These are phyloP conservation scores for Sicus ferrugineus DNA, from an alignment of 2,888 invertebrate species.

Conservation along the genomic window DNA sequence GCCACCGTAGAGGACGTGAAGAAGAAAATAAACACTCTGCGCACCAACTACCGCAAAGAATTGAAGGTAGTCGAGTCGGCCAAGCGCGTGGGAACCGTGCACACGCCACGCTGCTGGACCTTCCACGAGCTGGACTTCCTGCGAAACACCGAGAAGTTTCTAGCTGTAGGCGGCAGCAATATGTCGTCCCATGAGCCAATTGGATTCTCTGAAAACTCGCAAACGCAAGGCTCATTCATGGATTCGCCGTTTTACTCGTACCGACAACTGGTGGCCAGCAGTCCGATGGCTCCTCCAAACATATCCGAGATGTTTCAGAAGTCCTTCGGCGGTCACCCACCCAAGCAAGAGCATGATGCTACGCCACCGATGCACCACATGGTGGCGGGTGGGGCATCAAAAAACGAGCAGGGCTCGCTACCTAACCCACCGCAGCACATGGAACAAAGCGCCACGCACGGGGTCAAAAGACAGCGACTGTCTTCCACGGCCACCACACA, in stretches of 20 bases:
- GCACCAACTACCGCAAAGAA: slow-evolving; percentile 61
- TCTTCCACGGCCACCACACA: slow-evolving; percentile 16
- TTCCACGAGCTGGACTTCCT: slow-evolving; percentile 58
- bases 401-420: background rate
- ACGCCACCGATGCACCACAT: slow-evolving; percentile 38
- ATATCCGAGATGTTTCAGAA: slow-evolving; percentile 59
- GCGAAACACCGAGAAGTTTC: slow-evolving; percentile 57
- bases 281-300: slow-evolving; percentile 49
- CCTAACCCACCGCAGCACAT: slow-evolving; percentile 1
- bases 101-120: slow-evolving; percentile 59
- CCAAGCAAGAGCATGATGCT: slow-evolving; percentile 47
- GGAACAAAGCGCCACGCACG: background rate
- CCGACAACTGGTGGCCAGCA: slow-evolving; percentile 37
- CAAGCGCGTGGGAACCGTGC: slow-evolving; percentile 51
- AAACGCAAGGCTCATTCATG: slow-evolving; percentile 46
- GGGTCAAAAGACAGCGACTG: slow-evolving; percentile 24
- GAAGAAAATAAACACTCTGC: slow-evolving; percentile 60
- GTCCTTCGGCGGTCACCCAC: slow-evolving; percentile 50
- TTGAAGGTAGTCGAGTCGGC: slow-evolving; percentile 58
- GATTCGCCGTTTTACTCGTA: slow-evolving; percentile 47
- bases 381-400: background rate
- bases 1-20: slow-evolving; percentile 62
- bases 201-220: slow-evolving; percentile 52
- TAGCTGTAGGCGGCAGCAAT: slow-evolving; percentile 51
- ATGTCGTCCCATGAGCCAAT: slow-evolving; percentile 48